Base-by-base conservation (phyloP, 1,140 invertebrate species). In the Notospermus geniculatus region DNA sequence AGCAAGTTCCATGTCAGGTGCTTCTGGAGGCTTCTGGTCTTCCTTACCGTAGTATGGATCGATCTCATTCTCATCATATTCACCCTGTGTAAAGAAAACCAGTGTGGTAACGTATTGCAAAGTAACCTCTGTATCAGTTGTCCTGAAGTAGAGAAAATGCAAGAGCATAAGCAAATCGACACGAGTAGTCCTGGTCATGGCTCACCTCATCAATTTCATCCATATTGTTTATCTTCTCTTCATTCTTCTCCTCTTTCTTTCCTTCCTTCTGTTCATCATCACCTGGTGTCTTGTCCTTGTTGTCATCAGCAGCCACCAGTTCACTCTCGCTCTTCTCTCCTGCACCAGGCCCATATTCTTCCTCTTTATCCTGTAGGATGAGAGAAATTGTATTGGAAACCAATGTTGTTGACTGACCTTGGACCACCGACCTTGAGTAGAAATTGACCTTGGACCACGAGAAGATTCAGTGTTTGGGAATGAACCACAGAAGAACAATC, bases 1-100 rank as follows among this genome's bases (percentile, higher is more conserved):
- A 5, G 92, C 91, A 59, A 96, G 76, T 71, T 96, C 92, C 74
- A 95, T 85, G 22, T 88, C 84, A 80, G 95, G 91, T 5, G 91
- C 87, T 25, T 75, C 69, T 60, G 67, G 59, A 55, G 78, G 70
- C 30, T 71, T 57, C 27, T 71, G 56, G 54, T 77, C 62, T 7
- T 76, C 65, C 19, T 80, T 70, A 29, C 90, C 90, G 75, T 94
- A 90, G 77, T 92, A 89, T 23, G 91, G 90, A 85, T 95, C 91
- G 0, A 88, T 82, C 81, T 93, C 65, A 50, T 77, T 65, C 46
- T 76, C 77, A 70, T 76, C 71, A 73, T 75, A 79, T 53, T 75
- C 72, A 25, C 56, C 65, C 74, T 78, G 54, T 36, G 4, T 15
- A 36, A 36, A 36, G 15, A 15, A n/a, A n/a, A n/a, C n/a, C n/a